A percentile compares a stretch with the other conserved stretches of the same genome.
Evolutionary conservation across 2,888 invertebrate species (phyloP).

Genomic region (Ametastegia equiseti): DNA sequence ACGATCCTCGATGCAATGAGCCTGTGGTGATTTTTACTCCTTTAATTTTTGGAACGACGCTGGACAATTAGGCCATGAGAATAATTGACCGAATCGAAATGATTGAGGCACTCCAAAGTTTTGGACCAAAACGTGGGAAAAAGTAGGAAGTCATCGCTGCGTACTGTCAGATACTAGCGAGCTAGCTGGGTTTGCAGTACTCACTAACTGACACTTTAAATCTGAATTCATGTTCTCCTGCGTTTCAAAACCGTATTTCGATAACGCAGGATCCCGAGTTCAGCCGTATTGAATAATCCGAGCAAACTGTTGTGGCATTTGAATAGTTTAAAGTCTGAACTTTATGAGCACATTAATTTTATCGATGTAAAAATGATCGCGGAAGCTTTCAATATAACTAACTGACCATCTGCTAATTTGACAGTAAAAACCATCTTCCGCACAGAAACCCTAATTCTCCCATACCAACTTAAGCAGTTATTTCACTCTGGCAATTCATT

Average conservation of each 20-base stretch:
- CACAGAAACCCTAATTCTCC: background rate
- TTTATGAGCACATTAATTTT: constrained; percentile 6
- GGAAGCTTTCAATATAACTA: background rate
- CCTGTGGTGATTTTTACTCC: too few relatives aligned
- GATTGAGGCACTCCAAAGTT: background rate
- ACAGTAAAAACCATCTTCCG: background rate
- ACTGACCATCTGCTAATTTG: background rate
- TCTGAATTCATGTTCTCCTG: constrained; percentile 32
- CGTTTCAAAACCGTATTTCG: constrained; percentile 36
- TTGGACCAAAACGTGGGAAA: background rate
- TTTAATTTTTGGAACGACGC: too few relatives aligned
- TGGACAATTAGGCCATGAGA: too few relatives aligned
- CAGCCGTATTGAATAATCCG: constrained; percentile 14
- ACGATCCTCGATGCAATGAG: background rate
- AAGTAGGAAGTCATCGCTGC: constrained; percentile 9
- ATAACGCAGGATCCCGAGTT: constrained; percentile 26
- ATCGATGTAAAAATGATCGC: background rate
- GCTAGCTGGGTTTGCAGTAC: constrained; percentile 1
- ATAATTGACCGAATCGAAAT: background rate
- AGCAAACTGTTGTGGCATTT: constrained; percentile 17
- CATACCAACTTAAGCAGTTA: too few relatives aligned
- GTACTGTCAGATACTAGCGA: constrained; percentile 20
- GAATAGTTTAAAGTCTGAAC: constrained; percentile 7
- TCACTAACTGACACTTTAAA: constrained; percentile 3
- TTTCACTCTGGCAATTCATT: too few relatives aligned